A percentile compares a stretch with the other conserved stretches of the same genome.
phyloP scores from a whole-genome alignment of 1,140 invertebrate genomes.

The Trichogramma pretiosum region DNA sequence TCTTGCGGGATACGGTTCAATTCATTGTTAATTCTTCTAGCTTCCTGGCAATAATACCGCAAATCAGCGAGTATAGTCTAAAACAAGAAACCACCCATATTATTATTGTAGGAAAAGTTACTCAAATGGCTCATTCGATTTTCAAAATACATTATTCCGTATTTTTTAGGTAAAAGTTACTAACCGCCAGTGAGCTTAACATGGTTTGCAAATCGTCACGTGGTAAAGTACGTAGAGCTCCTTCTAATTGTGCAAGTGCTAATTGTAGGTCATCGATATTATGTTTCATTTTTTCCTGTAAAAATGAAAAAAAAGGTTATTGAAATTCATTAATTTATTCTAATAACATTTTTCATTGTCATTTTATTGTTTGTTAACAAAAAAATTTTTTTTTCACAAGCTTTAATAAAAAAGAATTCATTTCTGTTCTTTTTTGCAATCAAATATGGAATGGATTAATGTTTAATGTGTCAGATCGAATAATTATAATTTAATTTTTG shows the following conservation, averaged over 20 bases:
- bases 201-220: slow-evolving; percentile 59
- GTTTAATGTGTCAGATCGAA: no score
- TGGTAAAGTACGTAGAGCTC: slow-evolving; percentile 56
- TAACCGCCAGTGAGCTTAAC: slow-evolving; percentile 58
- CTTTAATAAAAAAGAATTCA: no score
- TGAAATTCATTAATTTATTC: slow-evolving; percentile 6
- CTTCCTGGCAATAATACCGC: slow-evolving; percentile 49
- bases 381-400: no score
- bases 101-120: no score
- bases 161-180: no score
- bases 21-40: slow-evolving; percentile 46
- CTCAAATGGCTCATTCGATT: no score
- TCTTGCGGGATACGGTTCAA: slow-evolving; percentile 44
- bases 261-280: slow-evolving; percentile 57
- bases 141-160: no score
- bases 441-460: no score
- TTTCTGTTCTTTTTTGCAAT: no score
- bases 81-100: slow-evolving; percentile 18
- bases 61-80: slow-evolving; percentile 54
- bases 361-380: no score
- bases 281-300: slow-evolving; percentile 57
- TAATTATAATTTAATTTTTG: no score
- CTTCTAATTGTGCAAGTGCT: slow-evolving; percentile 56
- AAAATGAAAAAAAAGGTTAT: slow-evolving; percentile 26
- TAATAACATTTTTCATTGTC: no score